Evolutionary conservation across 2,113 vertebrate genomes (phyloP).

Genomic region (Grammomys dolichurus): DNA sequence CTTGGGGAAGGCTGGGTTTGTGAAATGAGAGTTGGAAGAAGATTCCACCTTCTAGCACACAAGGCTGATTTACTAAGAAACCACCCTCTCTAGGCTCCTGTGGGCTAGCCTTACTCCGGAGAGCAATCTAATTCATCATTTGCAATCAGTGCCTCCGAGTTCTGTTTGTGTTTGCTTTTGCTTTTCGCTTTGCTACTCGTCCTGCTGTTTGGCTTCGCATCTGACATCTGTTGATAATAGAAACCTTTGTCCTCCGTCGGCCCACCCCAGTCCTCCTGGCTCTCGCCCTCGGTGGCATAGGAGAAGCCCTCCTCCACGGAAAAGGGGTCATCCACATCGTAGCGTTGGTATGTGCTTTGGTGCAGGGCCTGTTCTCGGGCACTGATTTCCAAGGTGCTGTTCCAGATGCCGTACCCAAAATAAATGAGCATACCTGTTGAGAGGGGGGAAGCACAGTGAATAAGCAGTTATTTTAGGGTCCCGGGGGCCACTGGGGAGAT

Average conservation of each 20-base stretch:
- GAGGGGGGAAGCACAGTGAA: conserved; percentile 16
- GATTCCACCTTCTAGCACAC: conserved; percentile 88
- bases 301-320: conserved; percentile 88
- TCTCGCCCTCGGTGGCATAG: conserved; percentile 86
- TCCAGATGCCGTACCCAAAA: conserved; percentile 96
- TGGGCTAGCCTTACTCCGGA: conserved; percentile 85
- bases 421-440: conserved; percentile 95
- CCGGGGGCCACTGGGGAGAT: background rate
- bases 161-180: conserved; percentile 91
- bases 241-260: conserved; percentile 88
- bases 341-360: conserved; percentile 97
- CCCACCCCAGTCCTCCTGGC: conserved; percentile 90
- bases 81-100: background rate
- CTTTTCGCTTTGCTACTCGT: conserved; percentile 91
- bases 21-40: conserved; percentile 74
- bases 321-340: conserved; percentile 95
- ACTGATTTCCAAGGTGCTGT: conserved; percentile 96
- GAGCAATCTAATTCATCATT: conserved; percentile 93
- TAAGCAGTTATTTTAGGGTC: background rate
- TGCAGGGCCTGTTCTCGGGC: conserved; percentile 93
- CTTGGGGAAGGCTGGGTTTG: conserved; percentile 68
- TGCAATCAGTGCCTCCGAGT: conserved; percentile 91
- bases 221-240: conserved; percentile 91
- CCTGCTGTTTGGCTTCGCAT: conserved; percentile 87
- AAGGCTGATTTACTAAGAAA: conserved; percentile 83